Evolutionary conservation across 2,113 vertebrate genomes (phyloP), one percentile per base, ranked within the genome.

Genomic region (Paradisaea rubra): DNA sequence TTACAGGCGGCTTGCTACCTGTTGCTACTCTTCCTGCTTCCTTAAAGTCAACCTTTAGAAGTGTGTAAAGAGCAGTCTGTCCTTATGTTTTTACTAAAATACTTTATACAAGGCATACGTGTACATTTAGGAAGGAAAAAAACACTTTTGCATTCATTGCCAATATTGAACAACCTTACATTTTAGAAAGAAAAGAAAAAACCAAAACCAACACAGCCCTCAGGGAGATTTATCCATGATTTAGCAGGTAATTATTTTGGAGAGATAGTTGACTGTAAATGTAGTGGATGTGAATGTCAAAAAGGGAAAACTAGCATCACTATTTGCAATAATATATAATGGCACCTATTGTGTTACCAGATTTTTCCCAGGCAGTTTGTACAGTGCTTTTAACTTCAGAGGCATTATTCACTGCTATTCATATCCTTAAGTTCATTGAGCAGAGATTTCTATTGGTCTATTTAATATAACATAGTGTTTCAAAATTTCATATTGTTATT

Each of bases 131-230:
- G 35, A 74, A 70, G 21, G 30, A 64, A 20, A 16, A 70, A 59
- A 11, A 2, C 4, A 25, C 4, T 56, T 61, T 15, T 71, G 5
- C 4, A 22, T 86, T 72, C 5, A 33, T 41, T 18, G 4, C 4
- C 37, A 80, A 44, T 2, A 21, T 2, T 17, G 25, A 73, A 41
- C 13, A 93, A 25, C 6, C 3, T 30, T 61, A 60, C 7, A 49
- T 33, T 30, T 33, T n/a, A 25, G 66, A 57, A 72, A 70, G 2
- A 30, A 37, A 54, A 31, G 3, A 15, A 30, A n/a, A 28, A 42
- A 27, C 2, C 3, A 53, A 61, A 33, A 18, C 5, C 11, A 49
- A 11, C 1, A 1, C 7, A 42, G 10, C 7, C 8, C 15, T 42
- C 10, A 8, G 12, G 9, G 19, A 70, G 6, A 23, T 57, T 74